Conservation (phyloP, 2,888 invertebrate species). For the Balanococcus diminutus region DNA sequence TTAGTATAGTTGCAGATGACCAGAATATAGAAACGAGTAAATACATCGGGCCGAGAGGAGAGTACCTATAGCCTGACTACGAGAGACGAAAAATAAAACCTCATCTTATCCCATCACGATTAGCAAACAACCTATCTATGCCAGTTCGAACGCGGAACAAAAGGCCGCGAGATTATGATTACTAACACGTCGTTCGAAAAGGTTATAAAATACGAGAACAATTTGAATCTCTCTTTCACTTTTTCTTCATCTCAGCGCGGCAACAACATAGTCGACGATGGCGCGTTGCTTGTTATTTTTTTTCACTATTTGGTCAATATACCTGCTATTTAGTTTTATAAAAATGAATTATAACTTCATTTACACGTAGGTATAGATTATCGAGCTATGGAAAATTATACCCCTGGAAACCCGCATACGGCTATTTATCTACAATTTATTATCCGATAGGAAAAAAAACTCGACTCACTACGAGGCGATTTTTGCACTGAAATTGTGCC, state of each 20-base stretch:
- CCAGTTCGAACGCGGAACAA: slow-evolving; percentile 36
- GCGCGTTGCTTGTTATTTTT: not conserved
- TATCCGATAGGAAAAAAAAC: not conserved
- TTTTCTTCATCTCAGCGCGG: not conserved
- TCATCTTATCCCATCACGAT: slow-evolving; percentile 13
- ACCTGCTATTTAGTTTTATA: not conserved
- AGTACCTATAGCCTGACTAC: not conserved
- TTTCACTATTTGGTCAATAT: not conserved
- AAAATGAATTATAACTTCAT: not conserved
- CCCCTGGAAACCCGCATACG: not conserved
- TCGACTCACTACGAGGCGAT: not conserved
- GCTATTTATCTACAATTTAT: not conserved
- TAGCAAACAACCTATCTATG: not conserved
- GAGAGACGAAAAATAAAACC: not conserved
- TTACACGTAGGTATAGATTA: not conserved
- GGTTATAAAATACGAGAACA: slow-evolving; percentile 29
- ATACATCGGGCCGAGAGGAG: not conserved
- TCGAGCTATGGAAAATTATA: not conserved
- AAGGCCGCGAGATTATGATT: slow-evolving; percentile 29
- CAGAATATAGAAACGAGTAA: not conserved
- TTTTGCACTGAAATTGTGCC: slow-evolving; percentile 13
- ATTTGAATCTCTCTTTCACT: slow-evolving; percentile 10
- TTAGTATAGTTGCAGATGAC: not conserved
- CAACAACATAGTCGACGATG: not conserved
- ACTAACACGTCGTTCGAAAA: not conserved